Evolutionary conservation across 2,888 invertebrate genomes (phyloP), one percentile per base, ranked within the genome.

Genomic region (Dascillus cervinus): DNA sequence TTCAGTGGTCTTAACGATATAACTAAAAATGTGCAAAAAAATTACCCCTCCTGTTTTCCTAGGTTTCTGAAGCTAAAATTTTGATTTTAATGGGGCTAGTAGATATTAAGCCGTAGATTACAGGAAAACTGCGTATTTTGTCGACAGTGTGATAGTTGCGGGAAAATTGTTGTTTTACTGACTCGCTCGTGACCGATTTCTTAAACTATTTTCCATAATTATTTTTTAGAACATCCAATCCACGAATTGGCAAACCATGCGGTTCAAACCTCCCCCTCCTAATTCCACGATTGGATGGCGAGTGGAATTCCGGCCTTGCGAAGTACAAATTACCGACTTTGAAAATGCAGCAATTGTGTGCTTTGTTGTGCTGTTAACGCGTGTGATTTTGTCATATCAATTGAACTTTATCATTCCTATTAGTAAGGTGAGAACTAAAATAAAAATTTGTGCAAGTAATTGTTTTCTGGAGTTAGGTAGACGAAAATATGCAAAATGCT

Each of bases 241-340:
- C 1, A 97, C 97, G 13, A 97, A 97, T 70, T 97, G 97, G 97
- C 96, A 97, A 69, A 94, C 95, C 15, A 94, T 97, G 94, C 75
- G 94, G 21, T 98, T 98, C 69, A 98, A 98, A 69, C 96, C 96
- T 14, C 97, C 97, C 22, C 94, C 95, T 12, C 90, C 94, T 0
- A 83, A 92, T 62, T 90, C 92, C 4, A 74, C 88, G 27, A 98
- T 99, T 55, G 98, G 98, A 19, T 99, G 98, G 98, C 77, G 98
- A 46, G 98, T 99, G 1, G 98, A 99, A 71, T 99, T 99, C 71
- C 79, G 98, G 13, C 97, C 98, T 22, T 97, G 97, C 62, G 95
- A 94, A 67, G 88, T 92, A 11, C 98, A 99, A 66, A 77, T 98
- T 48, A 97, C 98, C 0, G 97, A 98, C 70, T 98, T 98, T 69